Evolutionary conservation across 2,888 invertebrate species (phyloP), one percentile per base, ranked within the genome.

Genomic region (Euphydryas editha): DNA sequence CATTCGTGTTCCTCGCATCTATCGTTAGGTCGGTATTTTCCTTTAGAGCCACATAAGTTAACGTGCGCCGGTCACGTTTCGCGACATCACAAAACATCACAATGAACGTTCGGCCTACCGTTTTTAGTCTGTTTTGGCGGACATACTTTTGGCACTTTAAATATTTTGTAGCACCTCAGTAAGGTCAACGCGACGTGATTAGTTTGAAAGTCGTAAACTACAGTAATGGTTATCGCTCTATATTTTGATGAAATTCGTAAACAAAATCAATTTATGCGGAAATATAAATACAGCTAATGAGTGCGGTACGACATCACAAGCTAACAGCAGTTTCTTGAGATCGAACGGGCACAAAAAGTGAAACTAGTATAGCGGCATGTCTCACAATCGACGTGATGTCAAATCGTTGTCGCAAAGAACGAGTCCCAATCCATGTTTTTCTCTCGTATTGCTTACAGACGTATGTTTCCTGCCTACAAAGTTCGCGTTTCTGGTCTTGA

Each of bases 401-500:
- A 87, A 88, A 88, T 88, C 87, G 88, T 87, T 88, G 89, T 88
- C 85, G 87, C 88, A 81, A 84, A 87, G 87, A 88, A 88, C 90
- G 77, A 87, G 87, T 85, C 88, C 86, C 87, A 84, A 90, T 81
- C 88, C 87, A 90, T 90, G 89, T 90, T 89, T 91, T 92, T 92
- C 91, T 92, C 88, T 91, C 90, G 83, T 88, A 85, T 93, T 93
- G 94, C 94, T 95, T 94, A 93, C 96, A 98, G 98, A 95, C 97
- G 98, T 94, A 98, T 98, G 97, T 98, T 98, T 95, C 98, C 98
- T 93, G 97, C 98, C 93, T 98, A 96, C 95, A 98, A 98, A 95
- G 98, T 98, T 90, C 96, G 98, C 93, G 96, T 98, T 86, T 96
- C 97, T 93, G 98, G 98, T 90, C 95, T 98, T 94, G 98, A 98